Evolutionary conservation across 2,888 invertebrate species (phyloP).

Genomic region (Drosophila buzzatii): DNA sequence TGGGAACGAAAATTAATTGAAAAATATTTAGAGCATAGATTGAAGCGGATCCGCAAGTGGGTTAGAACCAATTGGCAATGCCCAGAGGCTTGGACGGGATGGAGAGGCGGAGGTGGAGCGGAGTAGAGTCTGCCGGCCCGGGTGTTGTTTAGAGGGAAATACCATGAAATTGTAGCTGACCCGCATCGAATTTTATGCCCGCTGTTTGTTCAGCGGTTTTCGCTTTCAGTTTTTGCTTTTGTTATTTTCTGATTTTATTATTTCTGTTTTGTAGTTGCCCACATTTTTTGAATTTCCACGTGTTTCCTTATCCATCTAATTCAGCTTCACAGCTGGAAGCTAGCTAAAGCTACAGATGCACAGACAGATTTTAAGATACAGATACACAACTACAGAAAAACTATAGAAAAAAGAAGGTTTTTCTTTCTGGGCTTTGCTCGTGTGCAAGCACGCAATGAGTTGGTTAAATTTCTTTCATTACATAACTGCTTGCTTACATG

Average conservation of each 20-base stretch:
- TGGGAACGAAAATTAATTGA: constrained; percentile 40
- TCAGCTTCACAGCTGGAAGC: constrained; percentile 58
- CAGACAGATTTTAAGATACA: constrained; percentile 1
- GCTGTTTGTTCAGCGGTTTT: constrained; percentile 21
- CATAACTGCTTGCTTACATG: constrained; percentile 9
- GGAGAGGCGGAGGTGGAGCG: neutral
- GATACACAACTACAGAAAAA: neutral
- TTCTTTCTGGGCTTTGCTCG: neutral
- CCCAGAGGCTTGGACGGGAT: neutral
- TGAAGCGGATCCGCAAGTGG: constrained; percentile 34
- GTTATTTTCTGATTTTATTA: neutral
- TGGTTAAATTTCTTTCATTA: constrained; percentile 52
- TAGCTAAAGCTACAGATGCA: constrained; percentile 23
- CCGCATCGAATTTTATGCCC: constrained; percentile 47
- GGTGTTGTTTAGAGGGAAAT: neutral
- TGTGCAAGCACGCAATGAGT: constrained; percentile 38
- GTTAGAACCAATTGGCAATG: constrained; percentile 56
- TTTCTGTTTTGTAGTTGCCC: constrained; percentile 16
- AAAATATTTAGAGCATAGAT: constrained; percentile 57
- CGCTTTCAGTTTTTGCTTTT: neutral
- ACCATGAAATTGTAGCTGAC: constrained; percentile 39
- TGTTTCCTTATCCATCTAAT: constrained; percentile 21
- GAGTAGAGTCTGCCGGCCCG: no score
- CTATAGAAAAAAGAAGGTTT: constrained; percentile 16
- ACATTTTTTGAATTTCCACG: constrained; percentile 28